Evolutionary conservation across 2,113 vertebrate species (phyloP), one percentile per base, ranked within the genome.

Genomic region (Pandion haliaetus): DNA sequence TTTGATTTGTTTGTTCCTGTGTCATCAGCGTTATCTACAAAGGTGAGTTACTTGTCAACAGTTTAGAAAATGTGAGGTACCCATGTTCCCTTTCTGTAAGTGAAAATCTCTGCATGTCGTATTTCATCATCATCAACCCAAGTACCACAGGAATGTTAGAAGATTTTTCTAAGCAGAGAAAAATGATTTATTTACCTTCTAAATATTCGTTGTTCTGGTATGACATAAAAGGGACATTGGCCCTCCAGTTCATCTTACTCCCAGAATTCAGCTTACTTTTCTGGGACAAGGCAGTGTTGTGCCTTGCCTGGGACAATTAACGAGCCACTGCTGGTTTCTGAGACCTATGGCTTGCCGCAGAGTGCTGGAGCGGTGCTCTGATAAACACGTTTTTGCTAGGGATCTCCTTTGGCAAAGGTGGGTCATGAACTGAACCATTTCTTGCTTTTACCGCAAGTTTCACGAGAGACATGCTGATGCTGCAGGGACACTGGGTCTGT

Each of bases 1-100:
- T 19, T 90, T 93, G 70, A 89, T 91, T 82, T 95, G 73, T 81
- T 94, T 96, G 25, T 94, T 91, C 45, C n/a, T 54, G 29, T 89
- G 79, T 77, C 83, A 59, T 83, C 42, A 12, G 5, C 49, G 40
- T 54, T 55, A 17, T 17, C 58, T 93, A 32, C 59, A 55, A 63
- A 94, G 67, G 80, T 83, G 69, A 95, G 76, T 91, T 47, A 47
- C 84, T 85, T 55, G 74, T 91, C 76, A 87, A 59, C 83, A 90
- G 52, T 40, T 92, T 23, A 71, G 79, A 95, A 87, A 50, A 54
- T 59, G 76, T 62, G 40, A 49, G 36, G 55, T 71, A 59, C 47
- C 55, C 76, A 29, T 36, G 55, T 65, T 91, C 44, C 70, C 32
- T 65, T 94, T 63, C 71, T 57, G 18, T 40, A 86, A 80, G 78